Base-by-base conservation (phyloP, 2,888 invertebrate genomes). In the Agrochola circellaris region DNA sequence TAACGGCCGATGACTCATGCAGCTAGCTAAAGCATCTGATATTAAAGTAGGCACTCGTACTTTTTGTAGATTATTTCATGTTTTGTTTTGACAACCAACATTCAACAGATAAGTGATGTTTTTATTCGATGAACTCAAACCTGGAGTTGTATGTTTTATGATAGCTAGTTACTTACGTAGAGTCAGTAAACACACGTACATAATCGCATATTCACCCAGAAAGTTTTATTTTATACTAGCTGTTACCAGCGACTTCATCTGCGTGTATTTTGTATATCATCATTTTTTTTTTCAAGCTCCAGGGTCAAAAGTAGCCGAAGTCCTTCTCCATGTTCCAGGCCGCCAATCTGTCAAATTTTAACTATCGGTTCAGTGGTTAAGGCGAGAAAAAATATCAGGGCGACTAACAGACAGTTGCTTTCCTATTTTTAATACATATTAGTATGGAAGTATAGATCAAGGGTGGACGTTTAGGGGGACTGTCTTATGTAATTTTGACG, bases 71-170 rank as follows among this genome's bases (percentile, higher is more conserved):
- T 78, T 51, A 79, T n/a, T 42, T 51, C 17, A 9, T 42, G n/a
- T 61, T 60, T 54, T 48, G 60, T 75, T 75, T 38, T 75, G 54
- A 69, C 45, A 66, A 23, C 9, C 15, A 72, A 77, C 42, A 11
- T 42, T 34, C 79, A 72, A 71, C 20, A 30, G 78, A 83, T 77
- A 81, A 65, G 42, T 83, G 4, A 65, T 83, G 83, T 81, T 81
- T 81, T 81, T 48, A 48, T 56, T 64, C 45, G 17, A 54, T 71
- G 65, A 83, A 77, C 64, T 62, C 42, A 30, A 81, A 30, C 15
- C 34, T 48, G 67, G 38, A 51, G 58, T 67, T 54, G 34, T 71
- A 4, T 45, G 30, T 68, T 51, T 58, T 70, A 58, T 66, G 26
- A 9, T 68, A 67, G 38, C 2, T 48, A 64, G 17, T 20, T n/a